Evolutionary conservation across 2,888 invertebrate species (phyloP).

Genomic region (Drosophila setosimentum): DNA sequence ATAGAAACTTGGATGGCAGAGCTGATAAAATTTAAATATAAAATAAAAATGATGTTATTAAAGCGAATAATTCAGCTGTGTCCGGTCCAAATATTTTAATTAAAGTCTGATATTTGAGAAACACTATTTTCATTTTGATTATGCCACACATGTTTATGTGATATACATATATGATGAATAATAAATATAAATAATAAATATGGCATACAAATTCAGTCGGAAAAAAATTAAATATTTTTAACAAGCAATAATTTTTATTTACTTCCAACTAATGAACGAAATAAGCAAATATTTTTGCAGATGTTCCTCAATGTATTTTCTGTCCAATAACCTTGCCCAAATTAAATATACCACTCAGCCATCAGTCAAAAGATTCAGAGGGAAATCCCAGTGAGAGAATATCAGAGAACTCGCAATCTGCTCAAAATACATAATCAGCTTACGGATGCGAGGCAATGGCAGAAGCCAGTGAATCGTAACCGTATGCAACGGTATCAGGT

Average conservation of each 20-base stretch:
- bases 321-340: neutral
- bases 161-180: neutral
- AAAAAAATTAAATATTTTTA: neutral
- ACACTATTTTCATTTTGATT: neutral
- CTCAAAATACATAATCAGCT: slow-evolving; percentile 67
- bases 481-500: slow-evolving; percentile 11
- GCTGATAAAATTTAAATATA: neutral
- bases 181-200: no score
- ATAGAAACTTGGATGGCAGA: neutral
- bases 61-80: neutral
- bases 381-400: slow-evolving; percentile 49
- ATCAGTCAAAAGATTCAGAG: neutral
- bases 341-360: slow-evolving; percentile 1
- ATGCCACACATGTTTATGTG: neutral
- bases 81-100: neutral
- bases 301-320: slow-evolving; percentile 2
- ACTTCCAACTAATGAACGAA: slow-evolving; percentile 2
- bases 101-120: neutral
- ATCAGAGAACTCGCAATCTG: slow-evolving; percentile 11
- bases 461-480: slow-evolving; percentile 3
- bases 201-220: no score
- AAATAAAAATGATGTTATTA: neutral
- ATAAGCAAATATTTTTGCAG: slow-evolving; percentile 6
- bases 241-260: neutral
- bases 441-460: slow-evolving; percentile 37